Evolutionary conservation across 2,888 invertebrate genomes (phyloP).

Genomic region (Escarpia spicata): DNA sequence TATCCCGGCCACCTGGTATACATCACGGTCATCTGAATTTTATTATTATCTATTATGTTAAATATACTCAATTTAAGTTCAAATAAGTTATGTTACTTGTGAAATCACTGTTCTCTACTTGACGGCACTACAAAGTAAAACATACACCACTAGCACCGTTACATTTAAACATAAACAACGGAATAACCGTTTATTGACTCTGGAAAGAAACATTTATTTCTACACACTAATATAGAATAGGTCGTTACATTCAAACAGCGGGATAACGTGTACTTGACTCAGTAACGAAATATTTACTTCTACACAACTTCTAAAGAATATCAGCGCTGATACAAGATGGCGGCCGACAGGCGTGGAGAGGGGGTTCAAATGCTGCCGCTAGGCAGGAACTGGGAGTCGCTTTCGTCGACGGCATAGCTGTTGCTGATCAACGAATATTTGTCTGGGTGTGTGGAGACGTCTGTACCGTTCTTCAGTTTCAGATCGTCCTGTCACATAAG

Average conservation of each 20-base stretch:
- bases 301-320: not conserved
- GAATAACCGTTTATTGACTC: not conserved
- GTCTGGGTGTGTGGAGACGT: constrained; percentile 27
- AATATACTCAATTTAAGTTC: too few species aligned
- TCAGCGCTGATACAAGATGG: not conserved
- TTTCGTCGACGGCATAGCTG: constrained; percentile 27
- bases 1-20: too few species aligned
- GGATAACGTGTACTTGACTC: not conserved
- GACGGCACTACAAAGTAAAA: too few species aligned
- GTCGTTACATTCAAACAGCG: too few species aligned
- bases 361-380: not conserved
- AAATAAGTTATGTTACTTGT: too few species aligned
- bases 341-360: not conserved
- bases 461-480: constrained; percentile 19
- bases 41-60: too few species aligned
- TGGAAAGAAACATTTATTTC: too few species aligned
- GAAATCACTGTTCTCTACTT: too few species aligned
- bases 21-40: too few species aligned
- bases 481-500: constrained; percentile 27
- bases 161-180: not conserved
- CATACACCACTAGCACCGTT: too few species aligned
- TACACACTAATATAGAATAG: too few species aligned
- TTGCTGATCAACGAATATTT: constrained; percentile 29
- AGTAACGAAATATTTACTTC: not conserved
- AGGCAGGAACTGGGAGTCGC: not conserved